Conservation (phyloP, 2,797 vertebrate species). For the Cetoscarus ocellatus region DNA sequence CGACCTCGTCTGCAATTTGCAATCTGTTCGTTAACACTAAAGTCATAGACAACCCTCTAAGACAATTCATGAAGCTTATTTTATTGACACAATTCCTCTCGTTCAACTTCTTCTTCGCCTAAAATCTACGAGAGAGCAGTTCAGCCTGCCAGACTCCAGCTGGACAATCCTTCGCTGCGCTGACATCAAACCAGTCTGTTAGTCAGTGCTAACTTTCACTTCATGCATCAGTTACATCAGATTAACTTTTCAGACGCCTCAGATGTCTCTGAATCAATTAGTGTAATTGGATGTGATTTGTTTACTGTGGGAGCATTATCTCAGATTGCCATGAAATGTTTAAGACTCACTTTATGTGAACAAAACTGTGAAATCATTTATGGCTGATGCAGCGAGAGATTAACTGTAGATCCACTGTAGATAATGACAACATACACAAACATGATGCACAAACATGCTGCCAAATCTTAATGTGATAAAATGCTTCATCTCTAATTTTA, state of each 20-base stretch:
- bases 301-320: neutral
- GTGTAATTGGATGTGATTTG: neutral
- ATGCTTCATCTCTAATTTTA: slow-evolving; percentile 27
- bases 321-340: neutral
- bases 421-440: neutral
- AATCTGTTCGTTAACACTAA: too few relatives aligned
- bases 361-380: neutral
- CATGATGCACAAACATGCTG: slow-evolving; percentile 5
- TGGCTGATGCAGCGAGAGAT: neutral
- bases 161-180: neutral
- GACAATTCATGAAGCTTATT: neutral
- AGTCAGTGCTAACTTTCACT: slow-evolving; percentile 1
- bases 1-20: too few relatives aligned
- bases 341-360: neutral
- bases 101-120: slow-evolving; percentile 8
- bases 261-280: neutral
- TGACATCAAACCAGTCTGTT: slow-evolving; percentile 12
- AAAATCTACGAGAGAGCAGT: slow-evolving; percentile 15
- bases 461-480: slow-evolving; percentile 29
- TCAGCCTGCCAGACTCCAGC: slow-evolving; percentile 25
- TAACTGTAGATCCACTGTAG: slow-evolving; percentile 6
- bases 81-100: slow-evolving; percentile 4
- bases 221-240: neutral
- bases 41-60: too few relatives aligned
- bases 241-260: neutral